Conservation (phyloP, 2,797 vertebrate species). For the Danio kyathit region DNA sequence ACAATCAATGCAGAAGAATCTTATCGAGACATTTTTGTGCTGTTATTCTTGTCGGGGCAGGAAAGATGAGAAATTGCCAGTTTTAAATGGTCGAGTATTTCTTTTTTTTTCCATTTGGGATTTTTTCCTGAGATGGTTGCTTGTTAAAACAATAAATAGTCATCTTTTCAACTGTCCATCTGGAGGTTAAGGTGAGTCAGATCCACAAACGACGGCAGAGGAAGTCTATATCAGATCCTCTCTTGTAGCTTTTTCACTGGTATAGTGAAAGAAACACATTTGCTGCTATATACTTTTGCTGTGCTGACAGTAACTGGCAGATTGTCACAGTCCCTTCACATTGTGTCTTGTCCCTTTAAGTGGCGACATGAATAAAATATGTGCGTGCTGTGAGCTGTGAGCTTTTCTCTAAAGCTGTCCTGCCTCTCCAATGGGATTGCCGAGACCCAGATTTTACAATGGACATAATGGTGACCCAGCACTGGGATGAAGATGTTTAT, state of each 20-base stretch:
- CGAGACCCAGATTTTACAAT: constrained; percentile 6
- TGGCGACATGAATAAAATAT: constrained; percentile 43
- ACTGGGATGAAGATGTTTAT: not conserved
- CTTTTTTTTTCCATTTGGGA: not conserved
- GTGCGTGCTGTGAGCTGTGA: not conserved
- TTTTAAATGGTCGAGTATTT: no score
- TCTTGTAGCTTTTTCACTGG: not conserved
- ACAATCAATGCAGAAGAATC: constrained; percentile 47
- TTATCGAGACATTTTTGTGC: constrained; percentile 44
- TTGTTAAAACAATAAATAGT: constrained; percentile 41
- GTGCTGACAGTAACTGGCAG: constrained; percentile 24
- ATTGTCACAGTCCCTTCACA: constrained; percentile 6
- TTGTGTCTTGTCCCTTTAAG: constrained; percentile 30
- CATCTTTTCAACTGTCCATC: constrained; percentile 14
- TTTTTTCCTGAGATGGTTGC: constrained; percentile 22
- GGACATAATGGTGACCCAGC: constrained; percentile 1
- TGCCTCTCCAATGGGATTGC: not conserved
- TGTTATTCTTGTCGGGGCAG: constrained; percentile 42
- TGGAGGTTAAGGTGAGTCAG: constrained; percentile 12
- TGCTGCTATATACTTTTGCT: not conserved
- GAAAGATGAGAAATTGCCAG: not conserved
- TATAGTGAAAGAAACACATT: not conserved
- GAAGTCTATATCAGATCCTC: not conserved
- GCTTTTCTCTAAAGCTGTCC: constrained; percentile 21
- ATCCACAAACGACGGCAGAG: not conserved